phyloP scores from a whole-genome alignment of 2,797 vertebrate genomes.

The Caiman crocodilus region DNA sequence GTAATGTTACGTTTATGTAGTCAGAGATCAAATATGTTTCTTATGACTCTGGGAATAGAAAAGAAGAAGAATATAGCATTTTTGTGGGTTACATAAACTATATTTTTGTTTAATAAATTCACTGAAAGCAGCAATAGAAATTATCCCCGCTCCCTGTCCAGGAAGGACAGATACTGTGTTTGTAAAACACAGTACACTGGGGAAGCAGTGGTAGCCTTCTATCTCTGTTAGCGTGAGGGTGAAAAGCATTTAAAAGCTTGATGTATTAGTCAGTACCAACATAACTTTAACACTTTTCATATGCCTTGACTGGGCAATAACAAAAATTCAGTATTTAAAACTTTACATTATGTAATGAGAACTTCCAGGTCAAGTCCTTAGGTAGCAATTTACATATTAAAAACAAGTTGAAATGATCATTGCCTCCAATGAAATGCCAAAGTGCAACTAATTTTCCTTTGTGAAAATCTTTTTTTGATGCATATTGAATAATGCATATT shows the following conservation, averaged over 20 bases:
- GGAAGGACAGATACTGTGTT: not conserved
- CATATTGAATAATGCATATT: too few relatives aligned
- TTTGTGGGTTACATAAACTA: not conserved
- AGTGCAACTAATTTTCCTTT: not conserved
- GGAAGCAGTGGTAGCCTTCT: not conserved
- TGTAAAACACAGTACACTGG: not conserved
- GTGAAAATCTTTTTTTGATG: not conserved
- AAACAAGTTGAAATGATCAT: constrained; percentile 18
- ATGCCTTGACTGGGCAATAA: not conserved
- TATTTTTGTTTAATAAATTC: not conserved
- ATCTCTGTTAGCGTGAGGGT: not conserved
- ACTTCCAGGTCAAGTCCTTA: constrained; percentile 33
- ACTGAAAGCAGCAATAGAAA: not conserved
- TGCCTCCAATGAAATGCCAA: constrained; percentile 9
- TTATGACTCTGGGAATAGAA: not conserved
- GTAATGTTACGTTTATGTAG: not conserved
- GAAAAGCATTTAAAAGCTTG: not conserved
- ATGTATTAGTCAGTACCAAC: constrained; percentile 14
- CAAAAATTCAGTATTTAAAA: not conserved
- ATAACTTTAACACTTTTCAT: not conserved
- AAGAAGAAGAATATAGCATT: not conserved
- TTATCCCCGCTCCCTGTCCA: not conserved
- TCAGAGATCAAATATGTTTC: not conserved
- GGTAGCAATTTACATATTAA: constrained; percentile 33
- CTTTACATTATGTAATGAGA: not conserved